Evolutionary conservation across 1,140 invertebrate species (phyloP).

Genomic region (Penaeus vannamei): DNA sequence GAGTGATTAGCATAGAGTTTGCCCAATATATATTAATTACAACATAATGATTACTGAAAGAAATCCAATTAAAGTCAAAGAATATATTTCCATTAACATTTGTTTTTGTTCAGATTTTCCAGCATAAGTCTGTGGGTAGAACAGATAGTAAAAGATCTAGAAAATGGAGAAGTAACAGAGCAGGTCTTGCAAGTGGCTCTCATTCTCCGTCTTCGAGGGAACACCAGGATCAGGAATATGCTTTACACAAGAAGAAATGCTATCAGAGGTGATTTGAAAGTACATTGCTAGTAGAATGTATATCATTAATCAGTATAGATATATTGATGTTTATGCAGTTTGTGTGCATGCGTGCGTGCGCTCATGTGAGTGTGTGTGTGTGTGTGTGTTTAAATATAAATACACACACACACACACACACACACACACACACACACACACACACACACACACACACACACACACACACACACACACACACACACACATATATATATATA

Average conservation of each 20-base stretch:
- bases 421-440: too few relatives aligned
- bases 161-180: constrained; percentile 22
- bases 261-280: neutral
- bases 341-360: too few relatives aligned
- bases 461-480: too few relatives aligned
- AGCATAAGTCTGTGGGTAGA: constrained; percentile 31
- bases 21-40: too few relatives aligned
- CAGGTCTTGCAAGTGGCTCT: constrained; percentile 25
- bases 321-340: too few relatives aligned
- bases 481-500: too few relatives aligned
- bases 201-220: constrained; percentile 37
- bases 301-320: neutral
- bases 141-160: constrained; percentile 42
- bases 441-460: too few relatives aligned
- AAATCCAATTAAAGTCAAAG: neutral
- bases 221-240: constrained; percentile 7
- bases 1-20: too few relatives aligned
- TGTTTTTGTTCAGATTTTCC: constrained; percentile 17
- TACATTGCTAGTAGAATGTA: neutral
- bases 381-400: too few relatives aligned
- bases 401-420: too few relatives aligned
- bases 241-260: neutral
- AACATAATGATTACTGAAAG: too few relatives aligned
- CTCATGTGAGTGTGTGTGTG: too few relatives aligned
- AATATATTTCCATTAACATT: neutral